Evolutionary conservation across 2,888 invertebrate species (phyloP).

Genomic region (Eutolmus rufibarbis): DNA sequence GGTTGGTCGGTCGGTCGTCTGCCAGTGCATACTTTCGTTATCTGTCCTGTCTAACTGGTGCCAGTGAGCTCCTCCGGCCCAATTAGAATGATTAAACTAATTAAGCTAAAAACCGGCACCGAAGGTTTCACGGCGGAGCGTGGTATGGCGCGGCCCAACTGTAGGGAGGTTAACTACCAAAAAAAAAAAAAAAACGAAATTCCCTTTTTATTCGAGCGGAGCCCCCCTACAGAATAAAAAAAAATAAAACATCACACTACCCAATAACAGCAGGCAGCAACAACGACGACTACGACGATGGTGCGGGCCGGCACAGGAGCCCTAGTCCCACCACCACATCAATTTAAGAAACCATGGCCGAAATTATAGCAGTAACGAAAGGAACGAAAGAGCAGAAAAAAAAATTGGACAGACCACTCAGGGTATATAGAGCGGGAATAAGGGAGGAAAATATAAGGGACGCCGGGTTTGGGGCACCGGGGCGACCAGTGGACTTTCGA

Average conservation of each 20-base stretch:
- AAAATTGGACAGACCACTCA: conserved; percentile 35
- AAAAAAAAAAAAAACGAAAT: neutral
- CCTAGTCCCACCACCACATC: conserved; percentile 32
- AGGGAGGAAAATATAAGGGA: neutral
- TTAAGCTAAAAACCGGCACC: conserved; percentile 44
- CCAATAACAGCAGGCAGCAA: conserved; percentile 40
- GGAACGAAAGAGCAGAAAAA: conserved; percentile 28
- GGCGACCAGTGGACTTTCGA: conserved; percentile 31
- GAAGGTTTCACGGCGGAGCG: neutral
- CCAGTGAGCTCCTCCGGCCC: conserved; percentile 4
- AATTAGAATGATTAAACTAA: conserved; percentile 45
- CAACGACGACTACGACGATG: neutral
- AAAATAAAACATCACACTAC: conserved; percentile 24
- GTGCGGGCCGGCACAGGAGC: neutral
- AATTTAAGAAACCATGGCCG: conserved; percentile 43
- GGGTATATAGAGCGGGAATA: conserved; percentile 10
- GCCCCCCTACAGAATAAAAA: neutral
- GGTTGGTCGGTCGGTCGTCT: neutral
- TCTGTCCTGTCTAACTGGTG: neutral
- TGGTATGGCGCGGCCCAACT: neutral
- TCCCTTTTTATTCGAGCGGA: conserved; percentile 28
- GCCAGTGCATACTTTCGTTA: neutral
- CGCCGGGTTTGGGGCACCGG: neutral
- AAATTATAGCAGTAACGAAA: conserved; percentile 43
- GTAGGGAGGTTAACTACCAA: conserved; percentile 31